Evolutionary conservation across 2,888 invertebrate species (phyloP), one percentile per base, ranked within the genome.

Genomic region (Malacosoma neustria): DNA sequence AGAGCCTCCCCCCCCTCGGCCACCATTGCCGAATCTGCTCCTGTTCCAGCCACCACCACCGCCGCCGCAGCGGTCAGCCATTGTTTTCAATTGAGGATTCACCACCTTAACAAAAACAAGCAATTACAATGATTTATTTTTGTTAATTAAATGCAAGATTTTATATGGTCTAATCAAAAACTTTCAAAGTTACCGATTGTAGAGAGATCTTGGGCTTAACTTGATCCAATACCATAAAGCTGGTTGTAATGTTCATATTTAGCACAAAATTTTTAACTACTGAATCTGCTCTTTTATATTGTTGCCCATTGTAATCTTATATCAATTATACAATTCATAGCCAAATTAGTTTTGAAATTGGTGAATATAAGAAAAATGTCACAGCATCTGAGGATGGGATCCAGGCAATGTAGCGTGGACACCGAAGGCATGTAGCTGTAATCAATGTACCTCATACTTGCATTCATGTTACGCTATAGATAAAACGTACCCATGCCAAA

Each of bases 61-160:
- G 31, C 90, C 90, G 35, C 88, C 89, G 43, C 88, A 89, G 31
- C 91, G 88, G 49, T 89, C 89, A 4, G 93, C 93, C 87, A 96
- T 89, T 54, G 94, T 93, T 57, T 91, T 88, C 33, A 97, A 87
- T 67, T 95, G 94, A 34, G 96, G 96, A 68, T 94, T 95, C 40
- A 97, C 89, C 48, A 91, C 91, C 93, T 89, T 88, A 62, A 57
- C 61, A 48, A 38, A 44, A 46, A 45, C 31, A 33, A 37, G n/a
- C 31, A 11, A 7, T 32, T 30, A 34, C 30, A 29, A 32, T 36
- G 12, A 12, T 14, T 2, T 31, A 11, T 30, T 6, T 13, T 32
- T 6, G 32, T 13, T 2, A 14, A 4, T 7, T 13, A 13, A 12
- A 32, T 13, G 12, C 1, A 32, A 1, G 14, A 13, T 13, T 3